phyloP scores from a whole-genome alignment of 2,113 vertebrate species.

The Mus spicilegus region DNA sequence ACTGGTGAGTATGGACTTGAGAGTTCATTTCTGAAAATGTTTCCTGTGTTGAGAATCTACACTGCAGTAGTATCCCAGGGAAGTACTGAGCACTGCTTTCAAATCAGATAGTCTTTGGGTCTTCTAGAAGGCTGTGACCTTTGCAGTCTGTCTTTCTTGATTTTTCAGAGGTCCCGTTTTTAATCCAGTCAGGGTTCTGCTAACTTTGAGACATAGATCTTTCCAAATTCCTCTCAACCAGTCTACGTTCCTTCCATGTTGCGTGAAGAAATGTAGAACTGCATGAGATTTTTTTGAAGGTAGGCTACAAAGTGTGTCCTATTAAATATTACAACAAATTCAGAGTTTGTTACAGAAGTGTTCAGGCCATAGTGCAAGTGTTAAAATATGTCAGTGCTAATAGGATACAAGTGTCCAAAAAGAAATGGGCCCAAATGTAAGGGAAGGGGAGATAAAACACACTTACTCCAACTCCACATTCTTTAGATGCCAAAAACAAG shows the following conservation, averaged over 20 bases:
- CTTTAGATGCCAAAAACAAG: neutral
- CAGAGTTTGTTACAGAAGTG: neutral
- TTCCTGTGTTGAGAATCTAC: neutral
- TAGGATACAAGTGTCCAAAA: neutral
- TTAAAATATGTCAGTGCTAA: neutral
- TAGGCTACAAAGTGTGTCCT: neutral
- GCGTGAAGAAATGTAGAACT: conserved; percentile 3
- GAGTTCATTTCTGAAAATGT: neutral
- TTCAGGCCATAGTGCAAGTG: neutral
- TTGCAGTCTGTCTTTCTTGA: neutral
- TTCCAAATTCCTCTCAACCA: conserved; percentile 1
- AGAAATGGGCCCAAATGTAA: conserved; percentile 1
- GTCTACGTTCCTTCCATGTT: neutral
- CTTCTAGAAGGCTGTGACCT: neutral
- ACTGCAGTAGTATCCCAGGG: neutral
- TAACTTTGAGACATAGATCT: neutral
- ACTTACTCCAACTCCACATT: neutral
- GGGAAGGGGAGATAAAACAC: neutral
- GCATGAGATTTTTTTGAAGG: neutral
- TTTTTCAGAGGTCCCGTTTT: neutral
- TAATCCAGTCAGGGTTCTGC: neutral
- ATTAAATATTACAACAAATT: neutral
- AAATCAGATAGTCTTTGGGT: neutral
- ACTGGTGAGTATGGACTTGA: neutral
- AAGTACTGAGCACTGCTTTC: neutral